A percentile compares a stretch with the other conserved stretches of the same genome.
phyloP scores from a whole-genome alignment of 1,140 invertebrate genomes.

The Drosophila navojoa region DNA sequence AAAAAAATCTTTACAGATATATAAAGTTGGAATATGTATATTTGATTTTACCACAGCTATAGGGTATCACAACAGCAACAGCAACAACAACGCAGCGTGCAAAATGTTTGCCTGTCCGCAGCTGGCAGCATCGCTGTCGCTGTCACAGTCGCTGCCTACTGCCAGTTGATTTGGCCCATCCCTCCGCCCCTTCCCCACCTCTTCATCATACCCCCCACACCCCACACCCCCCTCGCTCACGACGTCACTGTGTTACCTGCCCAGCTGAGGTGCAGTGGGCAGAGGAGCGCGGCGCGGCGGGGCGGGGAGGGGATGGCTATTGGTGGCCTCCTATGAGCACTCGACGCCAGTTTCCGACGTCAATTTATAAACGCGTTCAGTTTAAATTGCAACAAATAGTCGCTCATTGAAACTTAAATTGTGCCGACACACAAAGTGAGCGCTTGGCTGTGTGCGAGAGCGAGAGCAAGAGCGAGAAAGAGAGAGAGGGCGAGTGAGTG shows the following conservation, averaged over 20 bases:
- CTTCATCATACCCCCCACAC: background rate
- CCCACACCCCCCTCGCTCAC: no score
- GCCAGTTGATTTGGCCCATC: constrained; percentile 15
- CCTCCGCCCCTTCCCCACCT: background rate
- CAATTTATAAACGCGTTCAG: constrained; percentile 82
- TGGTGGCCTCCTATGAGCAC: constrained; percentile 29
- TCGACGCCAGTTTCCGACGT: constrained; percentile 69
- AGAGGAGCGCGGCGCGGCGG: no score
- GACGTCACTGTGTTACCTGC: constrained; percentile 13
- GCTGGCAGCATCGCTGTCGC: constrained; percentile 24
- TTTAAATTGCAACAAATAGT: constrained; percentile 82
- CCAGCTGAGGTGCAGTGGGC: constrained; percentile 4
- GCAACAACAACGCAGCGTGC: constrained; percentile 14
- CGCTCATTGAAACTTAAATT: constrained; percentile 83
- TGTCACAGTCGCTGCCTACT: constrained; percentile 33
- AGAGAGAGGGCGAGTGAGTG: constrained; percentile 2
- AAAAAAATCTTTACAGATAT: no score
- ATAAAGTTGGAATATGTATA: no score
- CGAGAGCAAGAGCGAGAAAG: constrained; percentile 8
- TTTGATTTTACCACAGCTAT: no score
- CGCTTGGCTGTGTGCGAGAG: constrained; percentile 23
- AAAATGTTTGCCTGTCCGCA: constrained; percentile 41
- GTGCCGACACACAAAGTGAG: constrained; percentile 77
- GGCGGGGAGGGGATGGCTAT: no score
- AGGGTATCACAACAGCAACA: constrained; percentile 19